Base-by-base conservation (phyloP, 2,888 invertebrate species). In the Allolobophora icterica region DNA sequence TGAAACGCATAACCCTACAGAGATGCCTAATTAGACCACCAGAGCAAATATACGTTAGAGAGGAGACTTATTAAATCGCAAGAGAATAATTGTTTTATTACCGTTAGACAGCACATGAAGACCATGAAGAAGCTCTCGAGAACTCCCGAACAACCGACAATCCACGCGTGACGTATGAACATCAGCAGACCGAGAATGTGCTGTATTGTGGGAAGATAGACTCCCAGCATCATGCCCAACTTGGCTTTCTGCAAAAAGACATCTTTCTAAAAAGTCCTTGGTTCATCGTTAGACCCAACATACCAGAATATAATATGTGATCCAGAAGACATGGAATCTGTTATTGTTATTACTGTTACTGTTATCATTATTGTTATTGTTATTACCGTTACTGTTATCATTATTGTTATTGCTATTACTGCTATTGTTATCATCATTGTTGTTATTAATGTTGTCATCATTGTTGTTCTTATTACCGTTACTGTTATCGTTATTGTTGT, bases 141-240 rank as follows among this genome's bases (percentile, higher is more conserved):
- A 24, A 93, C 58, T 19, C 94, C 94, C 24, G 92, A 83, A 40
- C 89, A 91, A 11, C 94, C 94, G 19, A 94, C 93, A 24, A 94
- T 94, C 94, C 94, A 94, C 24, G 92, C 92, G 71, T 94, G 92
- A 38, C 94, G 92, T 21, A 94, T 92, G 91, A 94, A 94, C 93
- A 94, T 93, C 45, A 94, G 89, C 84, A 94, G 93, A 17, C 94
- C 94, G 89, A 94, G 93, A 38, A 94, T 93, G 92, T 94, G 94
- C 90, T 94, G 94, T 8, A 94, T 94, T 35, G 93, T 94, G 8
- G 94, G 94, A 34, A 94, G 92, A 91, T 93, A 94, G 19, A 94
- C 94, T 6, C 94, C 94, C 30, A 94, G 89, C 19, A 94, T 40
- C 13, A 92, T 84, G 5, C 94, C 94, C 40, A 94, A 92, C 92